phyloP scores from a whole-genome alignment of 1,140 invertebrate genomes.

The Reticulitermes speratus region DNA sequence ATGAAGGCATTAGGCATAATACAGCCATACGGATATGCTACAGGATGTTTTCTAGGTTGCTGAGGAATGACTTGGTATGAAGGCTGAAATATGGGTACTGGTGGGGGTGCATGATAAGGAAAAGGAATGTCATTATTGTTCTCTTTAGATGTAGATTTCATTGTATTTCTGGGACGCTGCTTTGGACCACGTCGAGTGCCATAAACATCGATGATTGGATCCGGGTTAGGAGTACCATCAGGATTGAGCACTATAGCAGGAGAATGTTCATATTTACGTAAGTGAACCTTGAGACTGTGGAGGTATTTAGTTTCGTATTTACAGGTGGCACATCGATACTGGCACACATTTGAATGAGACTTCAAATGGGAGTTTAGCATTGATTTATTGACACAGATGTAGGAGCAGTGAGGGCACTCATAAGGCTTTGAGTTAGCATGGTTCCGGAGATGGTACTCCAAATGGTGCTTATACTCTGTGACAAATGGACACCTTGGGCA shows the following conservation, averaged over 20 bases:
- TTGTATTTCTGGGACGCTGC: slow-evolving; percentile 50
- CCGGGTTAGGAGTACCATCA: slow-evolving; percentile 82
- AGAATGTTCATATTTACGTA: slow-evolving; percentile 83
- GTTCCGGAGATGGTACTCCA: slow-evolving; percentile 96
- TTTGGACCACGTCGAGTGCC: slow-evolving; percentile 84
- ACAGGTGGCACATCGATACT: slow-evolving; percentile 93
- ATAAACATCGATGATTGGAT: slow-evolving; percentile 87
- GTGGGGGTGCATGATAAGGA: background rate
- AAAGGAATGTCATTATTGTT: background rate
- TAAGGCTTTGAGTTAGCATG: slow-evolving; percentile 96
- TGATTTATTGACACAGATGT: slow-evolving; percentile 97
- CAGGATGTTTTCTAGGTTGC: slow-evolving; percentile 30
- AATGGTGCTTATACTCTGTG: slow-evolving; percentile 98
- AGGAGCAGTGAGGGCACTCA: slow-evolving; percentile 89
- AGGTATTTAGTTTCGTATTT: slow-evolving; percentile 98
- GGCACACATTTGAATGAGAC: slow-evolving; percentile 95
- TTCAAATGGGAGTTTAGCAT: slow-evolving; percentile 99
- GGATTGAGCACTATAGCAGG: slow-evolving; percentile 83
- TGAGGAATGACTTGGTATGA: slow-evolving; percentile 35
- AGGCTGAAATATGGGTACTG: slow-evolving; percentile 37
- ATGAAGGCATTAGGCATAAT: slow-evolving; percentile 36
- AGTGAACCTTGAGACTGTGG: slow-evolving; percentile 94
- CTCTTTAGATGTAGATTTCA: background rate
- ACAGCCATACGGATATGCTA: slow-evolving; percentile 39
- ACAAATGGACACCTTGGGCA: slow-evolving; percentile 95